Base-by-base conservation (phyloP, 64 coral and sea anemone species). In the Pocillopora damicornis region DNA sequence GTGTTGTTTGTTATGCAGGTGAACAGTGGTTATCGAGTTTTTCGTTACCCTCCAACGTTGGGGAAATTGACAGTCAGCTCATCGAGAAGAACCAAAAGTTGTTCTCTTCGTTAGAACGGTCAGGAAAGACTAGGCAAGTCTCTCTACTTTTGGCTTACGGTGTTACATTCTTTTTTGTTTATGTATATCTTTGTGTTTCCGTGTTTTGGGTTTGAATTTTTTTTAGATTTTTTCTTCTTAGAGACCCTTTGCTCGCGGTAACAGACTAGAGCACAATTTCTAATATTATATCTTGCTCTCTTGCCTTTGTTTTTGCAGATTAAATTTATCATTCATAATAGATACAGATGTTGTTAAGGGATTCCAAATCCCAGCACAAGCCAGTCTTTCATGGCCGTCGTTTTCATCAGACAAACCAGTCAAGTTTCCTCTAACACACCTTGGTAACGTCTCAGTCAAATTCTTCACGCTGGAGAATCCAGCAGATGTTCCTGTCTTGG, bases 381-480 rank as follows among this genome's bases (percentile, higher is more conserved):
- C 93, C 10, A 89, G 90, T 2, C 80, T 99, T 78, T 91, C 85
- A 59, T 99, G 97, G 97, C 97, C 97, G 2, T 93, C 93, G 2
- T 83, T 99, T 83, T 88, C 97, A 18, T 91, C 93, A 37, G 97
- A 91, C 76, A 95, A 94, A 86, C 97, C 97, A 34, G 87, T 99
- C 74, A 95, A 94, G 57, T 99, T 99, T 60, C 97, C 97, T 12
- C 83, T 99, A 13, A 99, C 97, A 15, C 97, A 99, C 26, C 74
- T 99, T 80, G 97, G 97, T 2, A 99, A 99, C 45, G 90, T 77
- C 75, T 99, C 97, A 37, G 18, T 79, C 65, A 99, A 95, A 85
- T 75, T 91, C n/a, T 91, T 99, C 62, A 42, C 26, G 12, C 58
- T 99, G 51, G 93, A 95, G 56, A 99, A 99, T 76, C 93, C 97